Conservation (phyloP, 2,113 vertebrate genomes). For the Tragelaphus scriptus region DNA sequence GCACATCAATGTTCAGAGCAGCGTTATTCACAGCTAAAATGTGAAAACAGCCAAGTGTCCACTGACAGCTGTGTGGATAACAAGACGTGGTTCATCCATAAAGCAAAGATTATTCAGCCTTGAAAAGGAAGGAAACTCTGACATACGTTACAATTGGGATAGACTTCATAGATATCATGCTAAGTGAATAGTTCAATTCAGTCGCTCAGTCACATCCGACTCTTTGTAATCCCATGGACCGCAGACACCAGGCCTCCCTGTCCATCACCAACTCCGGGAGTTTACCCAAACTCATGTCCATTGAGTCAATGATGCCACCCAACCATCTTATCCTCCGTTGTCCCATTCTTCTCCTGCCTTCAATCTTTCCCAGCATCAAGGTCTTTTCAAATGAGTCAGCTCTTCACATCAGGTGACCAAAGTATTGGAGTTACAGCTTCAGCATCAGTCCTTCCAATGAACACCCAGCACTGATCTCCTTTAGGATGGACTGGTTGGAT, state of each 20-base stretch:
- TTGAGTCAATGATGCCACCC: neutral
- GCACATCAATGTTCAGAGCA: neutral
- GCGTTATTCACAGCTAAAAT: fast-evolving
- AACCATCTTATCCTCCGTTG: neutral
- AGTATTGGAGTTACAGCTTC: neutral
- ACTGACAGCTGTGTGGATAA: fast-evolving
- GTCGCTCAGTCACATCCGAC: fast-evolving
- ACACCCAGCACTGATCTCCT: neutral
- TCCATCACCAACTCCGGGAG: neutral
- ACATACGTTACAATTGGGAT: fast-evolving
- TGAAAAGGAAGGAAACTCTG: neutral
- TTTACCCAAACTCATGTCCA: neutral
- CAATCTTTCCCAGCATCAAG: neutral
- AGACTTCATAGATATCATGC: fast-evolving
- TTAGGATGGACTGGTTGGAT: neutral
- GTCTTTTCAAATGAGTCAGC: neutral
- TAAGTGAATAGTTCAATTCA: neutral
- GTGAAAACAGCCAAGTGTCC: neutral
- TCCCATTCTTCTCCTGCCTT: fast-evolving
- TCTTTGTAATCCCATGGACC: neutral
- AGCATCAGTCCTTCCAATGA: neutral
- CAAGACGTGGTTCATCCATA: fast-evolving
- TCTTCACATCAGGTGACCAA: neutral
- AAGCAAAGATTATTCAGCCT: neutral
- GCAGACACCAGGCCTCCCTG: neutral